Evolutionary conservation across 2,888 invertebrate genomes (phyloP).

Genomic region (Andrena marginata): DNA sequence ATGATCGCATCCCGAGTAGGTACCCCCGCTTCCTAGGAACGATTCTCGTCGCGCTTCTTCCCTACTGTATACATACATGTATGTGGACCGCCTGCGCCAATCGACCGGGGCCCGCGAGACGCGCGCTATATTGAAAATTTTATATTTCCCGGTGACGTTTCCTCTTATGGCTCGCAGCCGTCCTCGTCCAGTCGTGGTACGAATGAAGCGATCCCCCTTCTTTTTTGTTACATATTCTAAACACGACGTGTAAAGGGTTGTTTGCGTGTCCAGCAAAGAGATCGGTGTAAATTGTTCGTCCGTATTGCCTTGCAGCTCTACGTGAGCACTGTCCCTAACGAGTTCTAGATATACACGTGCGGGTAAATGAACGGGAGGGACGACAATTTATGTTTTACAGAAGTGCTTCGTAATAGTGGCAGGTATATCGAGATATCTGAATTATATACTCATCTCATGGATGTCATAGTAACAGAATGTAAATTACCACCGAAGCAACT

Average conservation of each 20-base stretch:
- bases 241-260: slow-evolving; percentile 19
- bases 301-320: slow-evolving; percentile 14
- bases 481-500: no score
- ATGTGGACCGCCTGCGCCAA: slow-evolving; percentile 3
- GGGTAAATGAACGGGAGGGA: background rate
- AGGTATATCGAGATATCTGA: no score
- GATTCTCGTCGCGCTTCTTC: slow-evolving; percentile 51
- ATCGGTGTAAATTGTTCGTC: slow-evolving; percentile 40
- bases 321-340: slow-evolving; percentile 31
- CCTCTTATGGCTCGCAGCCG: background rate
- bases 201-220: background rate
- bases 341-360: slow-evolving; percentile 16
- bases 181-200: background rate
- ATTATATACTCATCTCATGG: no score
- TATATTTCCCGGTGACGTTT: background rate
- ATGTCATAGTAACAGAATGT: no score
- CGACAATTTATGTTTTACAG: background rate
- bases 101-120: background rate
- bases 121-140: slow-evolving; percentile 17
- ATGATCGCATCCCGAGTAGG: slow-evolving; percentile 47
- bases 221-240: slow-evolving; percentile 29
- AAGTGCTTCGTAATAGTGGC: no score
- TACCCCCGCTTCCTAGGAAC: slow-evolving; percentile 61
- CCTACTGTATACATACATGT: slow-evolving; percentile 43
- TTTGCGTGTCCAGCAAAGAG: slow-evolving; percentile 34